These are phyloP conservation scores for Upupa epops DNA, from an alignment of 2,113 vertebrate species.

Conservation along the genomic window DNA sequence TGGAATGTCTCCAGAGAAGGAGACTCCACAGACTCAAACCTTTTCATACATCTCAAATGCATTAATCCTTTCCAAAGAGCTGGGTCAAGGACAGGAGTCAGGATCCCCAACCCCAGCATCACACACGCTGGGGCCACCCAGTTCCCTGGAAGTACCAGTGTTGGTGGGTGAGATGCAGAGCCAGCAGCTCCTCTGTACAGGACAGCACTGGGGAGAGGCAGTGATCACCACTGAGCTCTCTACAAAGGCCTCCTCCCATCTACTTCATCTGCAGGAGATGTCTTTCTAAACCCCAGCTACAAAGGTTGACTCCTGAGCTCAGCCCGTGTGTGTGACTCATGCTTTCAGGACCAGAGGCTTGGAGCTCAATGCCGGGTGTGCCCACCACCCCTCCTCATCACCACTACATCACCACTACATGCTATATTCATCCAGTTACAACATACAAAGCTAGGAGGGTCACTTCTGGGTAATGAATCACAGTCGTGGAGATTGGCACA, in stretches of 20 bases:
- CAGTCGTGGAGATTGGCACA: constrained; percentile 6
- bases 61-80: not conserved
- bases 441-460: not conserved
- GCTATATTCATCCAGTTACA: constrained; percentile 18
- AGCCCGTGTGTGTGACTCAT: not conserved
- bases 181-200: not conserved
- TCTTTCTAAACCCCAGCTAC: not conserved
- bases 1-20: no score
- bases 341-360: not conserved
- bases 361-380: constrained; percentile 44
- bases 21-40: no score
- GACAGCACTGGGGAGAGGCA: not conserved
- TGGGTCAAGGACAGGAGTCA: not conserved
- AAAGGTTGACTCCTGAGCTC: not conserved
- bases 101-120: not conserved
- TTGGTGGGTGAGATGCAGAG: not conserved
- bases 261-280: not conserved
- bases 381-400: not conserved
- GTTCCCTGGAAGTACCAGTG: not conserved
- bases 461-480: constrained; percentile 36
- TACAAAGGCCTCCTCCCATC: not conserved
- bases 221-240: not conserved
- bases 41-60: not conserved
- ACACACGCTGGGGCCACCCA: not conserved
- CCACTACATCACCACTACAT: not conserved